Conservation (phyloP, 2,797 vertebrate species). For the Triplophysa bombifrons region DNA sequence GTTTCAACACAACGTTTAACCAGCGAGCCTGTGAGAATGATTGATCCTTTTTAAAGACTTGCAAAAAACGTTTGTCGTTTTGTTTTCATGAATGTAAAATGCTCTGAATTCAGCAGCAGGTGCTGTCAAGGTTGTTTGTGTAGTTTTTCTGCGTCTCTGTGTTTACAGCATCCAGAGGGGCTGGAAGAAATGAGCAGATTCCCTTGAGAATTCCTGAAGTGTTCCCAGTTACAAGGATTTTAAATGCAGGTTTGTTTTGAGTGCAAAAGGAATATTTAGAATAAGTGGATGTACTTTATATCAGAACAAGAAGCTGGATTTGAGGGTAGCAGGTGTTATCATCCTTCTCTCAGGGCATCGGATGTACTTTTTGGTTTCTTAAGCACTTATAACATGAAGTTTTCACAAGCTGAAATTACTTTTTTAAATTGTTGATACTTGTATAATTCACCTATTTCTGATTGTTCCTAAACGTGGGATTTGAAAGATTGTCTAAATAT, state of each 20-base stretch:
- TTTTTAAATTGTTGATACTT: slow-evolving; percentile 5
- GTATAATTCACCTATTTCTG: not conserved
- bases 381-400: not conserved
- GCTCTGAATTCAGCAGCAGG: not conserved
- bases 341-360: slow-evolving; percentile 30
- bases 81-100: slow-evolving; percentile 18
- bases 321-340: not conserved
- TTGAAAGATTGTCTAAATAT: slow-evolving; percentile 13
- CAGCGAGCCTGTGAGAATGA: not conserved
- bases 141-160: not conserved
- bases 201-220: not conserved
- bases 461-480: not conserved
- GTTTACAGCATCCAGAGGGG: not conserved
- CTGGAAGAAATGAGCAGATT: not conserved
- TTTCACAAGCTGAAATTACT: not conserved
- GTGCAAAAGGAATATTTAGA: not conserved
- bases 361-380: not conserved
- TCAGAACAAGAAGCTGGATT: not conserved
- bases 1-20: not conserved
- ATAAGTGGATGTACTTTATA: not conserved
- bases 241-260: not conserved
- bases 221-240: not conserved
- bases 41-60: slow-evolving; percentile 7
- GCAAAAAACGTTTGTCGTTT: not conserved
- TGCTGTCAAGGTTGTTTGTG: slow-evolving; percentile 6